These are phyloP conservation scores for Agonopterix arenella DNA, from an alignment of 2,888 invertebrate genomes.

Conservation along the genomic window DNA sequence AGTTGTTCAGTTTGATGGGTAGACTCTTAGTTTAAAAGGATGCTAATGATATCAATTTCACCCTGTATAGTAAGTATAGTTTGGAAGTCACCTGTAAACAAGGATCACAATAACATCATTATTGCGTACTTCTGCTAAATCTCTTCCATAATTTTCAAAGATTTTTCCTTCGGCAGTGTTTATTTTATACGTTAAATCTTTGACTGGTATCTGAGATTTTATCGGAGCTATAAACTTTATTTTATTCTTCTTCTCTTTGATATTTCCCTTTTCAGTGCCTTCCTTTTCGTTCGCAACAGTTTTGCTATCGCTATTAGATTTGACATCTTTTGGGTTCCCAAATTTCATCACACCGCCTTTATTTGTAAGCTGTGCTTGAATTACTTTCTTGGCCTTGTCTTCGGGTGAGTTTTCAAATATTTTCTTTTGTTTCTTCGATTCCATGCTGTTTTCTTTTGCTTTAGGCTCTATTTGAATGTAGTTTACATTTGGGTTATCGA, in stretches of 20 bases:
- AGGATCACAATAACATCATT: constrained; percentile 29
- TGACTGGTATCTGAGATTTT: constrained; percentile 46
- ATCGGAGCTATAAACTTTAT: constrained; percentile 46
- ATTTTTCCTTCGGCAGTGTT: constrained; percentile 23
- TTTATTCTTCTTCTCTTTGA: constrained; percentile 35
- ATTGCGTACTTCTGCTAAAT: constrained; percentile 10
- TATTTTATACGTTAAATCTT: constrained; percentile 35
- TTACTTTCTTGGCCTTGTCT: constrained; percentile 27
- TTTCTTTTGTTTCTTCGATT: constrained; percentile 4
- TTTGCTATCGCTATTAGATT: neutral
- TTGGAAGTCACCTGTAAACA: constrained; percentile 31
- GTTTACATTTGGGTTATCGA: neutral
- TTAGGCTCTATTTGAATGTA: neutral
- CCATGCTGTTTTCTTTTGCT: neutral
- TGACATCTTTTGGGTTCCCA: constrained; percentile 30
- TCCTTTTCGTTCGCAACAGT: constrained; percentile 2
- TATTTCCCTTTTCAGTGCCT: constrained; percentile 3
- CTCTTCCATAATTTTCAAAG: constrained; percentile 9
- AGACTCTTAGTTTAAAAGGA: no score
- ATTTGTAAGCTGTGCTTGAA: constrained; percentile 54
- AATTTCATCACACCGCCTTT: constrained; percentile 61
- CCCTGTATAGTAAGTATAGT: no score
- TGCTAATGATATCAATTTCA: no score
- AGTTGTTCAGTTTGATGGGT: no score
- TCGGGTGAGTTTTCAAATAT: constrained; percentile 9